phyloP scores from a whole-genome alignment of 35 echinoderm and acorn worm genomes.

The Patiria miniata region DNA sequence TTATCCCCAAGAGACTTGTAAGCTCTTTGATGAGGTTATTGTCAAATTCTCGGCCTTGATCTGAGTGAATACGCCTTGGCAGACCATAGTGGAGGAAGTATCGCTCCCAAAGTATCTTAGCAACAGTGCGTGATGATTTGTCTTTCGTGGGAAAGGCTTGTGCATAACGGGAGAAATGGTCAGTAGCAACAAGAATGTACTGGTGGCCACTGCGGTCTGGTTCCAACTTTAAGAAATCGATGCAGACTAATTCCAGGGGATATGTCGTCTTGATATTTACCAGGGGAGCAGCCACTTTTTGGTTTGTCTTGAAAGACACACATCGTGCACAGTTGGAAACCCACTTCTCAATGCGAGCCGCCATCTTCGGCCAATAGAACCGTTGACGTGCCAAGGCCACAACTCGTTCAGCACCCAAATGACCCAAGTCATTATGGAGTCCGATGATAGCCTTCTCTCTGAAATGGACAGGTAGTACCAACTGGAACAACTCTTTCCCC shows the following conservation, averaged over 20 bases:
- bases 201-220: slow-evolving; percentile 17
- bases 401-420: slow-evolving; percentile 39
- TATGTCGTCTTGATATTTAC: slow-evolving; percentile 52
- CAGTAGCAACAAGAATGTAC: slow-evolving; percentile 44
- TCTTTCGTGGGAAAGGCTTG: slow-evolving; percentile 46
- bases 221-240: slow-evolving; percentile 63
- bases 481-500: neutral
- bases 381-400: slow-evolving; percentile 3
- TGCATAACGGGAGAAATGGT: slow-evolving; percentile 49
- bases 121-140: slow-evolving; percentile 35
- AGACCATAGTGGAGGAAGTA: slow-evolving; percentile 38
- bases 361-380: slow-evolving; percentile 70
- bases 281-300: slow-evolving; percentile 1
- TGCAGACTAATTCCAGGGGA: slow-evolving; percentile 63
- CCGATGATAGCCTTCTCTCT: neutral
- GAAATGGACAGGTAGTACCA: neutral
- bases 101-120: slow-evolving; percentile 45
- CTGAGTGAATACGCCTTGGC: slow-evolving; percentile 37
- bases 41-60: slow-evolving; percentile 49
- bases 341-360: slow-evolving; percentile 23
- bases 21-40: no score
- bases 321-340: slow-evolving; percentile 42
- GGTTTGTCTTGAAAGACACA: slow-evolving; percentile 19
- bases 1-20: slow-evolving; percentile 28
- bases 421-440: slow-evolving; percentile 4